Percentiles rank a stretch among this genome's conserved stretches.
phyloP scores from a whole-genome alignment of 1,140 invertebrate species.

The Gryllus bimaculatus region DNA sequence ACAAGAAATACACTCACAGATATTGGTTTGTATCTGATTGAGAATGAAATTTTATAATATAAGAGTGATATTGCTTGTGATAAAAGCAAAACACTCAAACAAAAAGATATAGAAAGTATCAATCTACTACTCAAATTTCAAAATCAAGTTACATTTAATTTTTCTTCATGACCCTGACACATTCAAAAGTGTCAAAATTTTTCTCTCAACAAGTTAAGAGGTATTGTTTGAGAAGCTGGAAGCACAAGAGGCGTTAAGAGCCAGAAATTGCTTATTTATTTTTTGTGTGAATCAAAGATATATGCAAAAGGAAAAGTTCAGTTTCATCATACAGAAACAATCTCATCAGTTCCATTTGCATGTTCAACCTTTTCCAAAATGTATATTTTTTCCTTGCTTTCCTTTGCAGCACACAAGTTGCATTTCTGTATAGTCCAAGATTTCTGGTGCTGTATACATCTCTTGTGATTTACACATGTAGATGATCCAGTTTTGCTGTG shows the following conservation, averaged over 20 bases:
- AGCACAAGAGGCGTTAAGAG: neutral
- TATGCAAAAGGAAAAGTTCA: neutral
- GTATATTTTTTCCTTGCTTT: neutral
- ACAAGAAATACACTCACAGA: too few relatives aligned
- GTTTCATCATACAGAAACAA: too few relatives aligned
- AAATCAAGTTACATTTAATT: too few relatives aligned
- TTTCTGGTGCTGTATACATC: neutral
- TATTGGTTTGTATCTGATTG: too few relatives aligned
- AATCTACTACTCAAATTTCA: too few relatives aligned
- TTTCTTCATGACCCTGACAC: neutral
- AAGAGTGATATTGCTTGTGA: too few relatives aligned
- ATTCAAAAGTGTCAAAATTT: neutral
- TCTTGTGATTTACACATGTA: constrained; percentile 1
- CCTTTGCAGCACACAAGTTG: neutral
- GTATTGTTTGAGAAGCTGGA: neutral
- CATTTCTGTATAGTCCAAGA: neutral
- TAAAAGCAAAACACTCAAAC: too few relatives aligned
- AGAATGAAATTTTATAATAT: too few relatives aligned
- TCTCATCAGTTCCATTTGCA: too few relatives aligned
- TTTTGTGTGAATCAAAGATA: neutral
- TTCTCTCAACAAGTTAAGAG: neutral
- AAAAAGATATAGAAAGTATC: too few relatives aligned
- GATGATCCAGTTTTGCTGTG: neutral
- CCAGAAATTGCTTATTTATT: neutral
- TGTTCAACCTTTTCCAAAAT: too few relatives aligned